Conservation (phyloP, 2,113 vertebrate genomes). For the Hiodon tergisus region DNA sequence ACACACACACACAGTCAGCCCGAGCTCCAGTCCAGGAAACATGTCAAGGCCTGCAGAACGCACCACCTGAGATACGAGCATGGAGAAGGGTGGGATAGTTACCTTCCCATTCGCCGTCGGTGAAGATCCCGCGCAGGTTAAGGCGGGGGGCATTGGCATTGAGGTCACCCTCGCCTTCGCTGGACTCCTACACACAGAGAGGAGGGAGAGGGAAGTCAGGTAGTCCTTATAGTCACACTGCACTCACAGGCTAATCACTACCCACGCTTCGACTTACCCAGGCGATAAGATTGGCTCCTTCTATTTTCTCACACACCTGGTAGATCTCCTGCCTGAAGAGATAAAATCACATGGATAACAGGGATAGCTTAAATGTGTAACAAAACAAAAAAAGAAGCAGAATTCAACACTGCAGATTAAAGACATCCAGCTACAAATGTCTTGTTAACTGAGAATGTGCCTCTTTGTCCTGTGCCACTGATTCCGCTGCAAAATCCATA, state of each 20-base stretch:
- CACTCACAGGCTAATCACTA: not conserved
- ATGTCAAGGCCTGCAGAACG: too few species aligned
- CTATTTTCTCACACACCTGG: slow-evolving; percentile 52
- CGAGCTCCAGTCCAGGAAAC: too few species aligned
- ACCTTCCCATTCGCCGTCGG: slow-evolving; percentile 64
- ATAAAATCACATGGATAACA: not conserved
- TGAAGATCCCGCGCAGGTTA: slow-evolving; percentile 45
- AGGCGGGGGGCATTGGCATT: slow-evolving; percentile 60
- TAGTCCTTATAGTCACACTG: not conserved
- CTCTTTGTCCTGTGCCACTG: too few species aligned
- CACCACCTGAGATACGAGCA: not conserved
- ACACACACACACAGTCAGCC: not conserved
- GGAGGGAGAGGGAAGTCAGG: not conserved
- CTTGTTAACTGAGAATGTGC: too few species aligned
- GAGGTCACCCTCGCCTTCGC: slow-evolving; percentile 47
- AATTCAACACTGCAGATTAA: not conserved
- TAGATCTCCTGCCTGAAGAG: slow-evolving; percentile 53
- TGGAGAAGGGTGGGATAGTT: slow-evolving; percentile 8
- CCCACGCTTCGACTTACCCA: slow-evolving; percentile 49
- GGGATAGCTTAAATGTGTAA: not conserved
- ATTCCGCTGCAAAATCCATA: too few species aligned
- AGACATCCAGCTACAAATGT: too few species aligned
- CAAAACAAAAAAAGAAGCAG: not conserved
- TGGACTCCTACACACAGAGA: slow-evolving; percentile 37
- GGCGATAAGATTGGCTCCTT: slow-evolving; percentile 47